phyloP scores from a whole-genome alignment of 2,113 vertebrate genomes.

The Gasterosteus aculeatus region DNA sequence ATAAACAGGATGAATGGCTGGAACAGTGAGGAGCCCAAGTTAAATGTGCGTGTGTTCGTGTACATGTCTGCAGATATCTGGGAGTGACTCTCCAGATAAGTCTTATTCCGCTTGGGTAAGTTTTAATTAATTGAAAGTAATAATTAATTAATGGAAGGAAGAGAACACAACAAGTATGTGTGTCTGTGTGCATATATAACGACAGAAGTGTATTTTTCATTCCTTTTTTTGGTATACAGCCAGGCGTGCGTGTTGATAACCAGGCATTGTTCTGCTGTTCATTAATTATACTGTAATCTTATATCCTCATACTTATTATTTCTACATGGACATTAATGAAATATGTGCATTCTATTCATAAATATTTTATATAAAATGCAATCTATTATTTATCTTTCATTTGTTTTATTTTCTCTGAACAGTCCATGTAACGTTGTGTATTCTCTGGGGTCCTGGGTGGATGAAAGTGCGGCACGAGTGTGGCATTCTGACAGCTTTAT shows the following conservation, averaged over 20 bases:
- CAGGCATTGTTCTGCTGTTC: background rate
- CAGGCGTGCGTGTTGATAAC: background rate
- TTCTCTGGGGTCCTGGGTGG: too few relatives aligned
- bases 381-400: too few relatives aligned
- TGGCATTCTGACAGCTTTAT: too few relatives aligned
- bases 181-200: slow-evolving; percentile 1
- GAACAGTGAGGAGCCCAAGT: slow-evolving; percentile 17
- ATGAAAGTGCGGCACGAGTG: too few relatives aligned
- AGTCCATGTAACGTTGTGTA: too few relatives aligned
- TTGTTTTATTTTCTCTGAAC: too few relatives aligned
- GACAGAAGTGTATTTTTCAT: background rate
- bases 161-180: slow-evolving; percentile 10
- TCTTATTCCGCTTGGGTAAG: slow-evolving; percentile 59
- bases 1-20: slow-evolving; percentile 57
- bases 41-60: slow-evolving; percentile 20
- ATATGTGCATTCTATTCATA: too few relatives aligned
- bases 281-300: background rate
- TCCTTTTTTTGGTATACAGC: background rate
- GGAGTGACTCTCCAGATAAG: slow-evolving; percentile 55
- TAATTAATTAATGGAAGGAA: slow-evolving; percentile 52
- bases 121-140: slow-evolving; percentile 62
- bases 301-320: background rate
- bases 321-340: too few relatives aligned
- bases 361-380: too few relatives aligned
- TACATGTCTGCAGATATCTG: slow-evolving; percentile 22